Evolutionary conservation across 2,113 vertebrate species (phyloP).

Genomic region (Channa argus): DNA sequence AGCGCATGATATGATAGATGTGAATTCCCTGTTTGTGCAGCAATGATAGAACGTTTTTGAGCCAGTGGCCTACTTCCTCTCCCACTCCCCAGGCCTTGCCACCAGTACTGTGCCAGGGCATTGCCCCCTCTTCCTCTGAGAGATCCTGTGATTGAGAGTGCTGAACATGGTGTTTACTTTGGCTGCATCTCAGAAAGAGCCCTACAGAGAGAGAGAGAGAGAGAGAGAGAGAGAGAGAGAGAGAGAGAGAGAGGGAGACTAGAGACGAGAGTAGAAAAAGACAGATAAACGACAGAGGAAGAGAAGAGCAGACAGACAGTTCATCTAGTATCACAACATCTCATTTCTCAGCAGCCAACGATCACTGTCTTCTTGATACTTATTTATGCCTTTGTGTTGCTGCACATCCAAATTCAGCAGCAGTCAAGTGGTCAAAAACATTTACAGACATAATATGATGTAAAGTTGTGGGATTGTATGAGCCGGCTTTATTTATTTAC

Average conservation of each 20-base stretch:
- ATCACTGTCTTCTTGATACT: constrained; percentile 33
- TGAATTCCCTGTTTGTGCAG: constrained; percentile 66
- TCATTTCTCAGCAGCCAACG: constrained; percentile 46
- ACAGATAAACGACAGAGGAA: constrained; percentile 47
- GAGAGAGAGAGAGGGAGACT: neutral
- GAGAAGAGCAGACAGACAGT: constrained; percentile 25
- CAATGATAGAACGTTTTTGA: constrained; percentile 64
- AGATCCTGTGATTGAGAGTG: constrained; percentile 80
- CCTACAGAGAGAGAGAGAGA: constrained; percentile 44
- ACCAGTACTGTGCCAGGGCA: constrained; percentile 68
- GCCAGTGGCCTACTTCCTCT: constrained; percentile 73
- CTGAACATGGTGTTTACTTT: constrained; percentile 74
- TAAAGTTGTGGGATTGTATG: constrained; percentile 49
- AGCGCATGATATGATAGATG: constrained; percentile 74
- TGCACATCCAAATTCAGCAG: constrained; percentile 36
- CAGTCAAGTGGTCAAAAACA: constrained; percentile 52
- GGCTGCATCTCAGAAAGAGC: constrained; percentile 59
- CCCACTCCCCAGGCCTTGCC: constrained; percentile 52
- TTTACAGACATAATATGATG: constrained; percentile 40
- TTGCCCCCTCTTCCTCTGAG: constrained; percentile 78
- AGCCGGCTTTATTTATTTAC: constrained; percentile 59
- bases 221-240: constrained; percentile 23
- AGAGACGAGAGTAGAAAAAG: constrained; percentile 43
- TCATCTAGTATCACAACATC: constrained; percentile 30
- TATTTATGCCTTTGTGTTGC: constrained; percentile 37